Evolutionary conservation across 2,888 invertebrate species (phyloP), one percentile per base, ranked within the genome.

Genomic region (Stenurella melanura): DNA sequence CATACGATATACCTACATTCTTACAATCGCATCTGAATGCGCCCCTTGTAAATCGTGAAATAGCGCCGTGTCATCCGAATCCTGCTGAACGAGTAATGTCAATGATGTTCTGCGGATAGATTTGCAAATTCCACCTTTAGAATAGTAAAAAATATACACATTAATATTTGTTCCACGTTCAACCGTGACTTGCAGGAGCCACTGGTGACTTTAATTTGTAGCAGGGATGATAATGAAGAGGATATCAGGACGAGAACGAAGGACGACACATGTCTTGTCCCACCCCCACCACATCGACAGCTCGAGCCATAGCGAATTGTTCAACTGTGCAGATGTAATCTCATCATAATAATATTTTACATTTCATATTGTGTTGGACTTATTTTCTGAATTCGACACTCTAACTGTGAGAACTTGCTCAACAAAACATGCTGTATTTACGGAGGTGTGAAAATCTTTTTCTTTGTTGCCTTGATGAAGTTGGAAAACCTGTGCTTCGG

Each of bases 311-410:
- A 92, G 91, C 90, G 90, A 90, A 85, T 91, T 92, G 92, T 89
- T 91, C 92, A 93, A 91, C 91, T 93, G 93, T 92, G 91, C 90
- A 87, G 91, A 89, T 86, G 91, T 94, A 94, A 94, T 93, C 94
- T 91, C 93, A 93, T 94, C 93, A 93, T 90, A 89, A 89, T 89
- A 89, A 90, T 89, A 90, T 89, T 90, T 89, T 88, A 88, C 88
- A 89, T 89, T 90, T 88, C 90, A 91, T 90, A 90, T 89, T 88
- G 88, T 88, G 85, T 85, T 87, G 86, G 87, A 85, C 83, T 86
- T 86, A 87, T 85, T 85, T 86, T 83, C 82, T 79, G 84, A 82
- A 85, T 84, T 84, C 82, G 68, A 69, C 74, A 78, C 73, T 80
- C 78, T 71, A 71, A 66, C 81, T 82, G 83, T 78, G 82, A 80